Evolutionary conservation across 2,888 invertebrate genomes (phyloP).

Genomic region (Andrena haemorrhoa): DNA sequence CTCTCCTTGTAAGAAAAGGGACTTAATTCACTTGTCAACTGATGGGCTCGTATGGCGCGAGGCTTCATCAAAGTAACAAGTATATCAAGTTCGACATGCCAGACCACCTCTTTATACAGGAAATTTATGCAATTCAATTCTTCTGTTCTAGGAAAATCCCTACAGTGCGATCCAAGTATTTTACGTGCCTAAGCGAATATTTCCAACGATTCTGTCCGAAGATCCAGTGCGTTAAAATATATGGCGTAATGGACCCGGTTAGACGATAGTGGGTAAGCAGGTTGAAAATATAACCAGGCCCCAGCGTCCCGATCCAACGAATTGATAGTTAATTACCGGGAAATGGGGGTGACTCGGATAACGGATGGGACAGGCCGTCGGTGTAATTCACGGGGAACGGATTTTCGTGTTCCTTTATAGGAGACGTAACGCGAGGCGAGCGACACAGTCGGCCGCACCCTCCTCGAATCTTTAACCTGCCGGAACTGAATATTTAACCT

Average conservation of each 20-base stretch:
- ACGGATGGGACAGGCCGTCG: slow-evolving; percentile 81
- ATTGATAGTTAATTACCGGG: slow-evolving; percentile 83
- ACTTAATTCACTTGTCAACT: too few species aligned
- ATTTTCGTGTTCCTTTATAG: slow-evolving; percentile 81
- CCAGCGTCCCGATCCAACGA: slow-evolving; percentile 78
- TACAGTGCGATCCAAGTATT: too few species aligned
- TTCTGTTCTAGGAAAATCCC: too few species aligned
- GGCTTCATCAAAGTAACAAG: too few species aligned
- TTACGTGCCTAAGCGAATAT: too few species aligned
- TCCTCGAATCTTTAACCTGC: slow-evolving; percentile 72
- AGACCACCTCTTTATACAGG: too few species aligned
- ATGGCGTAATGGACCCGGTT: slow-evolving; percentile 41
- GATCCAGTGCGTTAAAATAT: not conserved
- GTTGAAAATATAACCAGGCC: slow-evolving; percentile 64
- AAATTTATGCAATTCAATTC: too few species aligned
- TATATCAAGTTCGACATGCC: too few species aligned
- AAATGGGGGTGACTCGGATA: slow-evolving; percentile 80
- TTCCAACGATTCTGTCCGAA: not conserved
- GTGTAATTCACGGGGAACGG: slow-evolving; percentile 81
- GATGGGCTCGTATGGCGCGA: too few species aligned
- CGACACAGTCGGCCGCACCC: slow-evolving; percentile 65
- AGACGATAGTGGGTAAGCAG: slow-evolving; percentile 20
- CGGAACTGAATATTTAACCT: slow-evolving; percentile 76
- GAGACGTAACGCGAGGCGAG: slow-evolving; percentile 67
- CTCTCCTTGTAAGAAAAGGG: too few species aligned